Conservation (phyloP, 2,113 vertebrate species). For the Sphaerodactylus townsendi region DNA sequence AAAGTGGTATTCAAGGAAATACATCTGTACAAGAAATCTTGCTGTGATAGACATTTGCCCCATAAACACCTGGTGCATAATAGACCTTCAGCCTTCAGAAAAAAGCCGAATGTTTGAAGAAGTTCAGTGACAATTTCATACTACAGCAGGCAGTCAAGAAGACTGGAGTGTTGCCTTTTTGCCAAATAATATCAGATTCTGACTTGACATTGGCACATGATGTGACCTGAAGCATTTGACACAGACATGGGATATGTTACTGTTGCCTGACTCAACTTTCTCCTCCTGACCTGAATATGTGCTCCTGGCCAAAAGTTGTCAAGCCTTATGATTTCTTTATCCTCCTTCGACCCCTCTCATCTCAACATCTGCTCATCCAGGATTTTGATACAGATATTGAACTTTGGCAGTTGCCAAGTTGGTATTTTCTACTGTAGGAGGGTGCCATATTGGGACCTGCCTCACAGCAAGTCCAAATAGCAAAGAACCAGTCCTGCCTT, state of each 20-base stretch:
- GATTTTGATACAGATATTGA: background rate
- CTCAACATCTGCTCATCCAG: background rate
- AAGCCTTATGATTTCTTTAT: background rate
- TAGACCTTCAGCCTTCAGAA: too few species aligned
- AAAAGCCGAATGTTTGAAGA: background rate
- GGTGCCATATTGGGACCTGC: too few species aligned
- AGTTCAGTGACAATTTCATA: background rate
- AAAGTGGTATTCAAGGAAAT: too few species aligned
- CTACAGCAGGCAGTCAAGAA: background rate
- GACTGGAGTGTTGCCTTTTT: background rate
- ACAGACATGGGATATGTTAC: background rate
- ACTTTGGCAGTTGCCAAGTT: background rate
- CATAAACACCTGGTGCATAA: too few species aligned
- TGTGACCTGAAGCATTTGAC: background rate
- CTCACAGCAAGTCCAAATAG: too few species aligned
- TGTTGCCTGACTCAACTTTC: background rate
- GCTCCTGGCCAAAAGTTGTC: background rate
- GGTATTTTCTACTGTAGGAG: background rate
- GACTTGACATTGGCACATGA: background rate
- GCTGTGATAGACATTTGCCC: too few species aligned
- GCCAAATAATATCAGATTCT: background rate
- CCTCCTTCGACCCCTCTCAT: background rate
- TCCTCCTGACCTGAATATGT: background rate
- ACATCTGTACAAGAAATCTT: too few species aligned
- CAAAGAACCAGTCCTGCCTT: too few species aligned